Base-by-base conservation (phyloP, 2,888 invertebrate genomes). In the Ormyrus thymus region DNA sequence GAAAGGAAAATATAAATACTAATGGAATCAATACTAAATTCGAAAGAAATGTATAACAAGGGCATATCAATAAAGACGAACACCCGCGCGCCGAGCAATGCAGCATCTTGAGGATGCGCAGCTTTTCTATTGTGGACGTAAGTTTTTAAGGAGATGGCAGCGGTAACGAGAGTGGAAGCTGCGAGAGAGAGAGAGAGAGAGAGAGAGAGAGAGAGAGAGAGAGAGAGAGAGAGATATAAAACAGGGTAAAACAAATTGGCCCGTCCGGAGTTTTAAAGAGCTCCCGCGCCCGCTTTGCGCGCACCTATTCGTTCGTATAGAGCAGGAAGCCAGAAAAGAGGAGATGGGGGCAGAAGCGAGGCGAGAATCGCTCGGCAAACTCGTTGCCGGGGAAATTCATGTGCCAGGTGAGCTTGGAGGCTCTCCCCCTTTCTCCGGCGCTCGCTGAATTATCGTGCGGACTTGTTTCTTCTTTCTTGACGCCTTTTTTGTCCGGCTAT, bases 371-470 rank as follows among this genome's bases (percentile, higher is more conserved):
- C 69, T 78, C 46, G 70, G 62, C 75, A 66, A 72, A 76, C 72
- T 76, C 66, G 72, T 75, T 76, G 70, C 45, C 62, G 45, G 66
- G 58, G 72, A 76, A 79, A 72, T 81, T 72, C 81, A 81, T 74
- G 78, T 78, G 81, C 66, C 70, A 79, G 79, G 73, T 73, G 77
- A 74, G 62, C 62, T 50, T 11, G 66, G 10, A 45, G 29, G 29
- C 29, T 29, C 29, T 29, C 56, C 9, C 29, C 51, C 58, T 46
- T 43, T 56, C 71, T 64, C 43, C 51, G 29, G 29, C 29, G 29
- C 29, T 29, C 45, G 66, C 77, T 84, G 84, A 86, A 85, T 86
- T 86, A 86, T 86, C 85, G 83, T 81, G 56, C 73, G 71, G 79
- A 81, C 82, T 84, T 84, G 81, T 85, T 84, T 84, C 84, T 83